Evolutionary conservation across 2,113 vertebrate genomes (phyloP), one percentile per base, ranked within the genome.

Genomic region (Corydoras sp.): DNA sequence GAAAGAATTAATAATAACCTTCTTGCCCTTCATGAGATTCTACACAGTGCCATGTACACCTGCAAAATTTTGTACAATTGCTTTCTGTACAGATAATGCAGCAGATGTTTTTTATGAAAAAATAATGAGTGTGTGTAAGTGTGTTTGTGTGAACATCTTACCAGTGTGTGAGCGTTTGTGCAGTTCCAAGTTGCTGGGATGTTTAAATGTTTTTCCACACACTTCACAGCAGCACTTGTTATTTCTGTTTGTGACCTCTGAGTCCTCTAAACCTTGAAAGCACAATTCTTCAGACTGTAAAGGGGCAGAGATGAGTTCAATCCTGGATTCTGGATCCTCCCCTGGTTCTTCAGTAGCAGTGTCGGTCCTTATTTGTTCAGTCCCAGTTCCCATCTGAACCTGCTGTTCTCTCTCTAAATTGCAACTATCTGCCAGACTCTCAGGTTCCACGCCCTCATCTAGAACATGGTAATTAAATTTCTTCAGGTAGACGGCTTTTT

Each of bases 121-220:
- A 24, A 24, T 24, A 24, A 24, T 24, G 18, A 24, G 54, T 18
- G 10, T 32, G 29, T 3, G 55, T 35, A 50, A 35, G 72, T 18
- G 24, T 65, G n/a, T 24, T 24, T 24, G 18, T 24, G 18, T 24
- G 18, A 24, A 24, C 18, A 24, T 56, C 14, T 65, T 83, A 99
- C 97, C 97, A 80, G 96, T 98, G 74, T 99, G 97, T 54, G 94
- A 97, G 79, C 97, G 93, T 82, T 89, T 93, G 89, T 98, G 97
- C 9, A 98, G 93, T 86, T 98, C 95, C 86, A 99, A 75, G 84
- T 98, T 98, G 89, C 97, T 99, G 0, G 95, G 96, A 82, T 99
- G 97, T 81, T 97, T 98, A 77, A 98, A 98, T 76, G 93, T 90
- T 80, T 98, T 99, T 9, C 96, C 92, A 68, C 97, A 99, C 58